Base-by-base conservation (phyloP, 2,888 invertebrate species). In the Eurytoma californica region DNA sequence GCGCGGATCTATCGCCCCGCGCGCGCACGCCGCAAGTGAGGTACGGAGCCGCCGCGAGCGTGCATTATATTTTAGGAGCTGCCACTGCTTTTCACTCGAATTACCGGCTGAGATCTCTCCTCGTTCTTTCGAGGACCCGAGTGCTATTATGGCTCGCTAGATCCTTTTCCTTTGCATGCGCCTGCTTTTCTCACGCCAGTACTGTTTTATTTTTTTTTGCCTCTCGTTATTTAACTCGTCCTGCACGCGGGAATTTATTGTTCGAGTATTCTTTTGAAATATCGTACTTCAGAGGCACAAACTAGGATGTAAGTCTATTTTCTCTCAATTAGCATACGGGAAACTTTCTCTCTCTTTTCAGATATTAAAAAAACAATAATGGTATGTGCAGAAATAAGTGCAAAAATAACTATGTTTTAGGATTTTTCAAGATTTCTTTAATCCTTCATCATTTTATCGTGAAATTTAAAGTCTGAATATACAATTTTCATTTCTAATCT, bases 1-100 rank as follows among this genome's bases (percentile, higher is more conserved):
- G 24, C 9, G 39, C 76, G 77, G 80, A 73, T 73, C 76, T 72
- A 55, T 61, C 72, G 72, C 49, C 3, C n/a, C n/a, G n/a, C 7
- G 16, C 57, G 30, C 49, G 58, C 39, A 58, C 20, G 51, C 53
- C 57, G 14, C 30, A 66, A 28, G 13, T 9, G 18, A 49, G 14
- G 28, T 47, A 66, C 16, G n/a, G 20, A 3, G 0, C 47, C 18
- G 20, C 3, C 3, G n/a, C 20, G 58, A 60, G 20, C 20, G 28
- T n/a, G 30, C n/a, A 49, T n/a, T 55, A 39, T 30, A 18, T 12
- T 28, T 28, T 61, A 24, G 24, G 51, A 16, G 55, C 55, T 65
- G 0, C 30, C 47, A 28, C 57, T 51, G 57, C 69, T 77, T 77
- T 77, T 77, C 70, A 70, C 51, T 77, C 30, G 57, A 53, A 65